Conservation (phyloP, 2,888 invertebrate species). For the Sicus ferrugineus region DNA sequence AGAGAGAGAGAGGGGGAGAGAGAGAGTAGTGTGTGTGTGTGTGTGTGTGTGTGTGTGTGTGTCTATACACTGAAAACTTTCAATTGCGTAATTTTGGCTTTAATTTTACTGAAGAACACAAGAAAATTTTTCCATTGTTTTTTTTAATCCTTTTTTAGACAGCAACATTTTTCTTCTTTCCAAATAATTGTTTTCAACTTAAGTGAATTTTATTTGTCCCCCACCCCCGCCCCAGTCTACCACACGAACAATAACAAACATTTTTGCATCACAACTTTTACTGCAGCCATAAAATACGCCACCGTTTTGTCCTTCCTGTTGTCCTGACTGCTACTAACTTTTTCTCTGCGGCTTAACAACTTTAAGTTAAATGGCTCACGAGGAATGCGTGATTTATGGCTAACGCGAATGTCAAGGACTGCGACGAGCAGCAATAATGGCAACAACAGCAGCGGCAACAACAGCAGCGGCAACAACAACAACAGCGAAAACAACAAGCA, state of each 20-base stretch:
- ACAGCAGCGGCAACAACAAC: background rate
- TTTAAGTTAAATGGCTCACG: conserved; percentile 42
- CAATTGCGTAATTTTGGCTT: too few species aligned
- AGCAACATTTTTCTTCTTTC: too few species aligned
- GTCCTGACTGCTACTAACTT: background rate
- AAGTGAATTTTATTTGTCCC: background rate
- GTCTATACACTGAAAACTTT: too few species aligned
- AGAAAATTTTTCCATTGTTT: too few species aligned
- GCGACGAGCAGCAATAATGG: background rate
- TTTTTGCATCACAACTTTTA: background rate
- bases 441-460: background rate
- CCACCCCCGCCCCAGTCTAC: background rate
- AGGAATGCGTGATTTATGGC: conserved; percentile 42
- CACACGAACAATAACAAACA: background rate
- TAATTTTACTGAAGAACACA: too few species aligned
- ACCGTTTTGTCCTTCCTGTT: background rate
- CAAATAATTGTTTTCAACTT: background rate
- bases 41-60: too few species aligned
- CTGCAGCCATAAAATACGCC: background rate
- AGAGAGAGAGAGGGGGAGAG: too few species aligned
- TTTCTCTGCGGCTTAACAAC: conserved; percentile 29
- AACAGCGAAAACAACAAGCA: conserved; percentile 14
- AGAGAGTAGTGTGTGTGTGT: too few species aligned
- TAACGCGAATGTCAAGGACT: conserved; percentile 42
- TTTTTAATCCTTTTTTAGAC: too few species aligned